Evolutionary conservation across 2,113 vertebrate species (phyloP).

Genomic region (Lipotes vexillifer): DNA sequence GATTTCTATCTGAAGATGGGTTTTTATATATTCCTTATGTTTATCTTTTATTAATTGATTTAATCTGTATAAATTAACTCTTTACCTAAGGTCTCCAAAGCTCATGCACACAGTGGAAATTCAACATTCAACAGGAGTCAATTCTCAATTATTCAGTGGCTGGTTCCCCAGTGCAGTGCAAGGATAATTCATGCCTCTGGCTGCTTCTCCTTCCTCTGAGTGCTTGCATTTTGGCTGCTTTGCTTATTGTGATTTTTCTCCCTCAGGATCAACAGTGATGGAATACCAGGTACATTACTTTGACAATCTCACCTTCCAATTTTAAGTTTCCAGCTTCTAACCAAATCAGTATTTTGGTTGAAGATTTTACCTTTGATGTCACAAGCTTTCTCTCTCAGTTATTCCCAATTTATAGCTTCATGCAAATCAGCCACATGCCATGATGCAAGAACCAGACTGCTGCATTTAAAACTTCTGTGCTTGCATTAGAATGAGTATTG

Average conservation of each 20-base stretch:
- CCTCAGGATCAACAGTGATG: neutral
- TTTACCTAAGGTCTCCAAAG: neutral
- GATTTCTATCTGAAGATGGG: neutral
- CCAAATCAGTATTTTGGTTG: neutral
- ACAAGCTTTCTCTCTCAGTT: neutral
- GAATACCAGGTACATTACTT: neutral
- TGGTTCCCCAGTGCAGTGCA: neutral
- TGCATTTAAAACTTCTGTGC: neutral
- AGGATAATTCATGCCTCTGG: neutral
- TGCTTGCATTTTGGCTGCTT: neutral
- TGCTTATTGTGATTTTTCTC: neutral
- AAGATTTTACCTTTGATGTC: neutral
- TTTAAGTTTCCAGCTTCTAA: neutral
- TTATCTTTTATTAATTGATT: slow-evolving; percentile 48
- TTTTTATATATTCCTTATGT: neutral
- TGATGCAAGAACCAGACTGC: neutral
- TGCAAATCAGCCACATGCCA: slow-evolving; percentile 13
- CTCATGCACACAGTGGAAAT: neutral
- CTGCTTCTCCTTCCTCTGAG: neutral
- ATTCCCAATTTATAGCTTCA: neutral
- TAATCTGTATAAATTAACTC: slow-evolving; percentile 45
- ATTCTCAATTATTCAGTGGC: slow-evolving; percentile 34
- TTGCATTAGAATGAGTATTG: neutral
- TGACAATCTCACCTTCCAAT: neutral
- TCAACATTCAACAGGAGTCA: slow-evolving; percentile 40